Evolutionary conservation across 2,797 vertebrate genomes (phyloP).

Genomic region (Microctenopoma stevenorrisi): DNA sequence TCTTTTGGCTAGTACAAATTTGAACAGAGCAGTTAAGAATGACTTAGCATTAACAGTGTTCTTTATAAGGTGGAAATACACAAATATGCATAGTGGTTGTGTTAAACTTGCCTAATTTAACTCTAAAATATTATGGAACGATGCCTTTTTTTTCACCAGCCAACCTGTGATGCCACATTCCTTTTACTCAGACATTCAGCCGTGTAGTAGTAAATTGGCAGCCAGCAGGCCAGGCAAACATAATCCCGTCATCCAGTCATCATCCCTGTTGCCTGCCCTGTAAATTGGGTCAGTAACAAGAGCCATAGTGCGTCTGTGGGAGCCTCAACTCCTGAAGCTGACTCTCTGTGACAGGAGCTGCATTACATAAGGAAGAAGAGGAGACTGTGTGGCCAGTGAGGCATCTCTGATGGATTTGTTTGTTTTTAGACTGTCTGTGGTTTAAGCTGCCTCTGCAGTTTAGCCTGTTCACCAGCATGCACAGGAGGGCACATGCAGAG

Average conservation of each 20-base stretch:
- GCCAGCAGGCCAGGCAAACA: slow-evolving; percentile 29
- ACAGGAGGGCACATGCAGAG: slow-evolving; percentile 6
- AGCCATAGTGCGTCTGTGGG: slow-evolving; percentile 66
- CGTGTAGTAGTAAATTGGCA: slow-evolving; percentile 33
- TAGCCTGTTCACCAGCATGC: slow-evolving; percentile 30
- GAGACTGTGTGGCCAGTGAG: slow-evolving; percentile 63
- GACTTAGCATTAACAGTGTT: too few relatives aligned
- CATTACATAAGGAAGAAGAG: slow-evolving; percentile 74
- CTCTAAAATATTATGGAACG: too few relatives aligned
- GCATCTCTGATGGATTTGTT: slow-evolving; percentile 72
- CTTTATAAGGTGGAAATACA: too few relatives aligned
- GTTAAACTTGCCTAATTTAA: too few relatives aligned
- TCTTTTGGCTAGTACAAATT: too few relatives aligned
- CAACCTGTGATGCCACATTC: too few relatives aligned
- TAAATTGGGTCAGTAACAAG: slow-evolving; percentile 82
- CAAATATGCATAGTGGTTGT: too few relatives aligned
- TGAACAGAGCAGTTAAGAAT: too few relatives aligned
- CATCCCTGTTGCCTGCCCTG: slow-evolving; percentile 61
- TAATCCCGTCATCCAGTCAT: slow-evolving; percentile 45
- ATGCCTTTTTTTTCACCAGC: background rate
- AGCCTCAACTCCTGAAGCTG: slow-evolving; percentile 72
- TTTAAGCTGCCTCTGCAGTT: slow-evolving; percentile 49
- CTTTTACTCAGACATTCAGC: background rate
- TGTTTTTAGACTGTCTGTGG: slow-evolving; percentile 60
- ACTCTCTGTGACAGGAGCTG: slow-evolving; percentile 77